phyloP scores from a whole-genome alignment of 1,140 invertebrate species.

The Drosophila pachea region DNA sequence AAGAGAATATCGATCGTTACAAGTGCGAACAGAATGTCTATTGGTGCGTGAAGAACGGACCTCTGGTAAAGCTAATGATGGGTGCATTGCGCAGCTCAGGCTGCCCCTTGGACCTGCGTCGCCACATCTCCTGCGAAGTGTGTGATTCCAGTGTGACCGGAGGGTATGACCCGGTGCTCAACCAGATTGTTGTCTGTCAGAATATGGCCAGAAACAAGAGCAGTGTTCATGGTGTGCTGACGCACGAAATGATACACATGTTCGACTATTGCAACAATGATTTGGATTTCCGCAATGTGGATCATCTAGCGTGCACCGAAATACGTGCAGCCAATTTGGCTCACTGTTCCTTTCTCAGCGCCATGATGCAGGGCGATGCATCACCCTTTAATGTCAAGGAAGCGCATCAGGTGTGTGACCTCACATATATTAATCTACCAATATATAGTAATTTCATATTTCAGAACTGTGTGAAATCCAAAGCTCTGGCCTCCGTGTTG shows the following conservation, averaged over 20 bases:
- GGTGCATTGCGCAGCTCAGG: conserved; percentile 90
- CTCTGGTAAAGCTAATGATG: conserved; percentile 91
- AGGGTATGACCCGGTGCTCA: conserved; percentile 90
- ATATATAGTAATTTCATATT: conserved; percentile 52
- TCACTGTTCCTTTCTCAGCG: conserved; percentile 93
- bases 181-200: conserved; percentile 93
- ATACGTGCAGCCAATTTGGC: conserved; percentile 94
- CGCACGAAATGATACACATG: conserved; percentile 98
- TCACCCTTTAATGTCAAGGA: conserved; percentile 86
- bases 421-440: neutral
- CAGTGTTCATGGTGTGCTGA: conserved; percentile 87
- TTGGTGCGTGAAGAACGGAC: conserved; percentile 86
- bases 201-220: conserved; percentile 85
- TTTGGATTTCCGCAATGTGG: conserved; percentile 92
- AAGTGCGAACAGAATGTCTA: conserved; percentile 90
- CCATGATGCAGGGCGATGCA: conserved; percentile 87
- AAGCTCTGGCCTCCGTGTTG: conserved; percentile 90
- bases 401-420: conserved; percentile 82
- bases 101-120: conserved; percentile 88
- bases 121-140: conserved; percentile 95
- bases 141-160: conserved; percentile 91
- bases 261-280: conserved; percentile 96
- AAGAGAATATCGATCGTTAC: conserved; percentile 84
- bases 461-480: conserved; percentile 93
- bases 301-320: conserved; percentile 97